Percentiles rank a stretch among this genome's conserved stretches.
Evolutionary conservation across 1,140 invertebrate genomes (phyloP).

Genomic region (Ylistrum balloti): DNA sequence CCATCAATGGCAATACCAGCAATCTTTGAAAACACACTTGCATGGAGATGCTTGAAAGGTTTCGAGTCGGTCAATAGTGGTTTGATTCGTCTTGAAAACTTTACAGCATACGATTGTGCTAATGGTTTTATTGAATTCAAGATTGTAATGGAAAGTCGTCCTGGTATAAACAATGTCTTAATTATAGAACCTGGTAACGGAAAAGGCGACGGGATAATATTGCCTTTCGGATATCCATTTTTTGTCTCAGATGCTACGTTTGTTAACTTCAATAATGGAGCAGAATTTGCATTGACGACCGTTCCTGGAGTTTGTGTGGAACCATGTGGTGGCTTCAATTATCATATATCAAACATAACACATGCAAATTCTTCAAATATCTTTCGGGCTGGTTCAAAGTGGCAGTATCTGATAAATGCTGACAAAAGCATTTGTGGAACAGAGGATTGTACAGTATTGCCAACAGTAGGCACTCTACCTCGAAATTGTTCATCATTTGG

Average conservation of each 20-base stretch:
- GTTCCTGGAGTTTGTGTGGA: slow-evolving; percentile 59
- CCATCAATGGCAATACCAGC: slow-evolving; percentile 56
- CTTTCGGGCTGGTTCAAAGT: not conserved
- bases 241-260: slow-evolving; percentile 45
- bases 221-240: slow-evolving; percentile 60
- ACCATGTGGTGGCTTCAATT: slow-evolving; percentile 63
- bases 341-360: slow-evolving; percentile 44
- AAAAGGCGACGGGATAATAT: slow-evolving; percentile 59
- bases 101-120: slow-evolving; percentile 73
- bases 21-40: slow-evolving; percentile 63
- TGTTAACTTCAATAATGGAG: slow-evolving; percentile 61
- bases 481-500: not conserved
- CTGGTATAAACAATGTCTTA: slow-evolving; percentile 53
- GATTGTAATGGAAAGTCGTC: slow-evolving; percentile 49
- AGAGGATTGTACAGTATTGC: not conserved
- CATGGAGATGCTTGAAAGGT: slow-evolving; percentile 77
- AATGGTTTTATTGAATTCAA: slow-evolving; percentile 71
- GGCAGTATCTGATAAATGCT: not conserved
- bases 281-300: slow-evolving; percentile 59
- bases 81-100: slow-evolving; percentile 72
- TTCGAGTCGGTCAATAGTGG: slow-evolving; percentile 75
- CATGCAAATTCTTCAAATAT: slow-evolving; percentile 64
- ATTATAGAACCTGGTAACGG: slow-evolving; percentile 54
- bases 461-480: not conserved
- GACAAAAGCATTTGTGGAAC: not conserved